Evolutionary conservation across 2,888 invertebrate species (phyloP).

Genomic region (Drosophila anomalata): DNA sequence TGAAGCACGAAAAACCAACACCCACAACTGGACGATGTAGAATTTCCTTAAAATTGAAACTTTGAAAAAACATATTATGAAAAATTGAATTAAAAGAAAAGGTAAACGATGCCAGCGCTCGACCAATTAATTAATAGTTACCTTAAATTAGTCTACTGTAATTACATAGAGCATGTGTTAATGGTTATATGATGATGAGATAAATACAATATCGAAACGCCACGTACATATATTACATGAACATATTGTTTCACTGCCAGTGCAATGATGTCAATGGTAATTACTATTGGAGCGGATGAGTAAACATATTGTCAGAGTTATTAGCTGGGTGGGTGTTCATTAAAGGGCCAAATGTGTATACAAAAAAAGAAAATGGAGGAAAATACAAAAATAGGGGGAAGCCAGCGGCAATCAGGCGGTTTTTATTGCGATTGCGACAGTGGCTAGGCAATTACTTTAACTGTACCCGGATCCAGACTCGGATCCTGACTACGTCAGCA

Average conservation of each 20-base stretch:
- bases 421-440: constrained; percentile 55
- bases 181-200: constrained; percentile 65
- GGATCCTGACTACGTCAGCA: constrained; percentile 22
- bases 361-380: not conserved
- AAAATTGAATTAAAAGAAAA: constrained; percentile 21
- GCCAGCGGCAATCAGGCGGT: constrained; percentile 32
- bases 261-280: constrained; percentile 67
- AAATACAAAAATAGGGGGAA: constrained; percentile 10
- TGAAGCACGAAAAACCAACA: constrained; percentile 8
- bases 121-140: constrained; percentile 78
- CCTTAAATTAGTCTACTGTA: constrained; percentile 71
- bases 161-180: constrained; percentile 79
- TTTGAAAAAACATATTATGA: constrained; percentile 5
- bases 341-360: constrained; percentile 40
- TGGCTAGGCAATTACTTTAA: constrained; percentile 68
- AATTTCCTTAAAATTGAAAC: constrained; percentile 47
- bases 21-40: constrained; percentile 17
- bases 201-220: constrained; percentile 70
- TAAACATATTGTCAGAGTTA: constrained; percentile 45
- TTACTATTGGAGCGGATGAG: constrained; percentile 47
- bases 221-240: constrained; percentile 38
- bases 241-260: constrained; percentile 14
- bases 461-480: constrained; percentile 40
- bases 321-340: constrained; percentile 52
- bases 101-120: constrained; percentile 71